phyloP scores from a whole-genome alignment of 2,113 vertebrate species.

The Spea multiplicata region DNA sequence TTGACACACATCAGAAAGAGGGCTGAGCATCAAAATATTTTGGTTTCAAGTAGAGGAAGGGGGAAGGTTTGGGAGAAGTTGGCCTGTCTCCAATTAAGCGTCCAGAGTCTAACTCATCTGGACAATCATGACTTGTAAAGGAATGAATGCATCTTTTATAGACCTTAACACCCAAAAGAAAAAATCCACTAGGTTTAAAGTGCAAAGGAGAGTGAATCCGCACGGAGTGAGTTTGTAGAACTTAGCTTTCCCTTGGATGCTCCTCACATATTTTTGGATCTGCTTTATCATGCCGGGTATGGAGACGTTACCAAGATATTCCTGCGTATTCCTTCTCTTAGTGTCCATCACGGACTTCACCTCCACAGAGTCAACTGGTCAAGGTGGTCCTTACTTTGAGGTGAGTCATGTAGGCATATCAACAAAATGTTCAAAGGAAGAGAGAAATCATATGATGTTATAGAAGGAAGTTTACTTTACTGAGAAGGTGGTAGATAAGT shows the following conservation, averaged over 20 bases:
- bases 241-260: slow-evolving; percentile 23
- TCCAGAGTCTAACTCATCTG: slow-evolving; percentile 50
- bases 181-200: slow-evolving; percentile 48
- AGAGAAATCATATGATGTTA: too few species aligned
- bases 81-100: slow-evolving; percentile 57
- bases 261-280: background rate
- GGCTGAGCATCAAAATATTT: slow-evolving; percentile 48
- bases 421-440: too few species aligned
- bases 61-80: slow-evolving; percentile 46
- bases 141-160: slow-evolving; percentile 61
- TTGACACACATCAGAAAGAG: slow-evolving; percentile 47
- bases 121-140: slow-evolving; percentile 59
- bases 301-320: background rate
- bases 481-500: too few species aligned
- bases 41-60: slow-evolving; percentile 51
- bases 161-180: slow-evolving; percentile 39
- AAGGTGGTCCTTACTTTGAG: slow-evolving; percentile 6
- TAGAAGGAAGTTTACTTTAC: too few species aligned
- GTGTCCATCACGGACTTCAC: background rate
- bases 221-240: slow-evolving; percentile 4
- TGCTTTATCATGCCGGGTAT: slow-evolving; percentile 8
- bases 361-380: background rate
- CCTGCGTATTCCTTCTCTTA: background rate
- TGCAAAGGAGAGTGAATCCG: slow-evolving; percentile 35
- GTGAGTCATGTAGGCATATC: slow-evolving; percentile 2